Base-by-base conservation (phyloP, 1,140 invertebrate species). In the Habropoda laboriosa region DNA sequence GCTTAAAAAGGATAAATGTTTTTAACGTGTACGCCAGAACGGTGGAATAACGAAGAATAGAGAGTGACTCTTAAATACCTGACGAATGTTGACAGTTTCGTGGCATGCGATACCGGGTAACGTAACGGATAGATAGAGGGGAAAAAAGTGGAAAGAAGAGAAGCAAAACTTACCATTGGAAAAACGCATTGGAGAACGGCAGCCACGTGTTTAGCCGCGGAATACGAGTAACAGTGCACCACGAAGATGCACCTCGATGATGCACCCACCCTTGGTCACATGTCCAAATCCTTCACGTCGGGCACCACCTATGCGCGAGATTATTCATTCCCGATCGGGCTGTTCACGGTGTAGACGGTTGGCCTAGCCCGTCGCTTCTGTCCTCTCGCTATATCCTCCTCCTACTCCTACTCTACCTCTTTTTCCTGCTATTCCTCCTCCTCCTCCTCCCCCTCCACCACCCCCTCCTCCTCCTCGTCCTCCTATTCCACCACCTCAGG, bases 301-400 rank as follows among this genome's bases (percentile, higher is more conserved):
- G 64, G 42, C 51, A 71, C 79, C 79, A 81, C 63, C 79, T 72
- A 85, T 79, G 79, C 79, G 66, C 84, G 71, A 66, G 74, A 70
- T 82, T 70, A 78, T 81, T 86, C 80, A 85, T 85, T 77, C 70
- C 80, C 49, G 74, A 78, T 79, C 79, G 47, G 38, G 30, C 83
- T 53, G 58, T 58, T 85, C 83, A 75, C 80, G 80, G 81, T 85
- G 68, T 72, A 85, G 80, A 86, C 84, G 79, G 70, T 75, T 82
- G 66, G 68, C 84, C 84, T 85, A 86, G 77, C 83, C 84, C 83
- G 83, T 86, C 83, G 83, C 83, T 86, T 85, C 83, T 86, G 71
- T 72, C 80, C 74, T 75, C 85, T 86, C 71, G 75, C 75, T 79
- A 55, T 35, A 72, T 53, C 55, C 40, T 72, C 71, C 76, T 61